These are phyloP conservation scores for Pseudopleuronectes americanus DNA, from an alignment of 2,797 vertebrate species.

Conservation along the genomic window DNA sequence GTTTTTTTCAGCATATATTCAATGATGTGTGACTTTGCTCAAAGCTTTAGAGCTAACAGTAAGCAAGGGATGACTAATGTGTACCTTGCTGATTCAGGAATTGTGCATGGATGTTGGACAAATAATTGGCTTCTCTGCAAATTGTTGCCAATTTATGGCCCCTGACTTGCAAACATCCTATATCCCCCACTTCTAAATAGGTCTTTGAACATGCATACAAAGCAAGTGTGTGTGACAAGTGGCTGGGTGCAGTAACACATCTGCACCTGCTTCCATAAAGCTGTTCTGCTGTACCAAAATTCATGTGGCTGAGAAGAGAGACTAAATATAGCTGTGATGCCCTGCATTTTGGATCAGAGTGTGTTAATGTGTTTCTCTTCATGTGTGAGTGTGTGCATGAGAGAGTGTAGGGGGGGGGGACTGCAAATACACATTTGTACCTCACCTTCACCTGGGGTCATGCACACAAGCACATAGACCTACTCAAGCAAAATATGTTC, in stretches of 20 bases:
- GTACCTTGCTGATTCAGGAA: no score
- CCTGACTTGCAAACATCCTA: neutral
- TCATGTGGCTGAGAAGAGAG: conserved; percentile 44
- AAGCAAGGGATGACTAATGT: no score
- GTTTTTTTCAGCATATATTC: no score
- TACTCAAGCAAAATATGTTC: neutral
- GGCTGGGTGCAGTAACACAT: conserved; percentile 28
- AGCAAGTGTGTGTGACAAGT: conserved; percentile 13
- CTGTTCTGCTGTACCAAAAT: conserved; percentile 42
- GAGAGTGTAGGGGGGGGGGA: neutral
- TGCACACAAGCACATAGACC: conserved; percentile 10
- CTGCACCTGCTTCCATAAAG: conserved; percentile 58
- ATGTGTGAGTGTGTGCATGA: neutral
- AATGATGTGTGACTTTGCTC: no score
- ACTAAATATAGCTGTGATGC: conserved; percentile 53
- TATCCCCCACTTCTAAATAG: no score
- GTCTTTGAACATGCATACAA: neutral
- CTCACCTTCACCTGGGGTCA: conserved; percentile 35
- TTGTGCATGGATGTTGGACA: no score
- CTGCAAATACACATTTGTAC: conserved; percentile 20
- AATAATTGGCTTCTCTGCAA: no score
- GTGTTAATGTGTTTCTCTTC: neutral
- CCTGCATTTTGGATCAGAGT: conserved; percentile 12
- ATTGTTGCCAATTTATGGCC: no score
- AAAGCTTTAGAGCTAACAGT: no score